Evolutionary conservation across 2,797 vertebrate genomes (phyloP), one percentile per base, ranked within the genome.

Genomic region (Echiichthys vipera): DNA sequence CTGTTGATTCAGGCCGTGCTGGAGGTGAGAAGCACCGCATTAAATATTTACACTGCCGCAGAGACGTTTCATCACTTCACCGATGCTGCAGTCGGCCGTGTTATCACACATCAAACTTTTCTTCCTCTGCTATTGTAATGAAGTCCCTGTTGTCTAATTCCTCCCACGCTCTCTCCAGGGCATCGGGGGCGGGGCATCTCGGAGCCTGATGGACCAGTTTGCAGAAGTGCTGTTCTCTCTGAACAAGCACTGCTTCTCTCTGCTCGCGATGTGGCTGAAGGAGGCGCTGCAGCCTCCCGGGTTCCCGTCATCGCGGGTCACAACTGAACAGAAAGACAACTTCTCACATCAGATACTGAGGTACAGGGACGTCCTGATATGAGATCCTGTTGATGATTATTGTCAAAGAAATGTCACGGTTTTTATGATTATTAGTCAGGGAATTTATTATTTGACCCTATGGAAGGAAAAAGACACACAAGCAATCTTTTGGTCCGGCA

Each of bases 261-360:
- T 97, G 88, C 94, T 99, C 36, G 94, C 94, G 0, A n/a, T 98
- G 86, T 99, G 98, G 98, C 90, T 99, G 75, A 99, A 99, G 92
- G 98, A 98, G 87, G 95, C 90, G 4, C 94, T 99, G 92, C 97
- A 97, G 90, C 94, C 96, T 20, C 96, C 96, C 0, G 96, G 96
- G 20, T 99, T 99, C 79, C 98, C 98, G 1, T 99, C 98, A 0
- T 93, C 96, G 15, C 96, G 97, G 0, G 90, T 99, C 90, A 97
- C 96, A 29, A 85, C 94, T 0, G 95, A 96, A 83, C 98, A 99
- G 93, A 99, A 99, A 77, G 92, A 97, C 70, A 97, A 95, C 80
- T 99, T 99, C 91, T 98, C 96, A 74, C 96, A 98, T 81, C 98
- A 99, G 92, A 97, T 99, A 85, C 96, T 99, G 78, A 96, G 98